Base-by-base conservation (phyloP, 2,797 vertebrate species). In the Eulemur mongoz region DNA sequence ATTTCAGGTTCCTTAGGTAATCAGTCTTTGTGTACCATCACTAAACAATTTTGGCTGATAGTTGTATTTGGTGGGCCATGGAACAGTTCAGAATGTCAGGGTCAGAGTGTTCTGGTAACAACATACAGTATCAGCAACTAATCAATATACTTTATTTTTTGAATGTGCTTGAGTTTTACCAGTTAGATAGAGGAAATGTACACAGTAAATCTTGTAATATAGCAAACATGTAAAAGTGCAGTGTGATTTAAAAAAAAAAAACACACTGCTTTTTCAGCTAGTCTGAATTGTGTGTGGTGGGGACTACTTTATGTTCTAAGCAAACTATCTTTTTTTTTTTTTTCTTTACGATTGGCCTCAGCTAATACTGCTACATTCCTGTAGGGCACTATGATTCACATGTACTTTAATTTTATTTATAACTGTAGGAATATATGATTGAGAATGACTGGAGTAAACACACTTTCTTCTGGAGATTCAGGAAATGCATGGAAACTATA, bases 81-180 rank as follows among this genome's bases (percentile, higher is more conserved):
- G 72, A 94, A 50, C 32, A 22, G 59, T 89, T 87, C 17, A 78
- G 59, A 81, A 78, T 27, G 61, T 59, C 82, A 78, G 30, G 35
- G 69, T 82, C 70, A 85, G 80, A 83, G 61, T 69, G 3, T 59
- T 95, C 65, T 69, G 4, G 13, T 50, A 72, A 20, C 70, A 72
- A 40, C 40, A 35, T 48, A n/a, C 38, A 11, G 25, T 35, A 20
- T 48, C 7, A 45, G 59, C 32, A 54, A 18, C 17, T 81, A 73
- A 93, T 63, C 27, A 69, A 18, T 70, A 18, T 72, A 18, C 59
- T 81, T 43, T 52, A 25, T 92, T 84, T 67, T 85, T 93, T 59
- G 61, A 91, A 89, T n/a, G 15, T 81, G 52, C n/a, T 93, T 95
- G n/a, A 25, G 20, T 93, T 95, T 95, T 94, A 88, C 38, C 13